phyloP scores from a whole-genome alignment of 1,140 invertebrate genomes.

The Megalopta genalis region DNA sequence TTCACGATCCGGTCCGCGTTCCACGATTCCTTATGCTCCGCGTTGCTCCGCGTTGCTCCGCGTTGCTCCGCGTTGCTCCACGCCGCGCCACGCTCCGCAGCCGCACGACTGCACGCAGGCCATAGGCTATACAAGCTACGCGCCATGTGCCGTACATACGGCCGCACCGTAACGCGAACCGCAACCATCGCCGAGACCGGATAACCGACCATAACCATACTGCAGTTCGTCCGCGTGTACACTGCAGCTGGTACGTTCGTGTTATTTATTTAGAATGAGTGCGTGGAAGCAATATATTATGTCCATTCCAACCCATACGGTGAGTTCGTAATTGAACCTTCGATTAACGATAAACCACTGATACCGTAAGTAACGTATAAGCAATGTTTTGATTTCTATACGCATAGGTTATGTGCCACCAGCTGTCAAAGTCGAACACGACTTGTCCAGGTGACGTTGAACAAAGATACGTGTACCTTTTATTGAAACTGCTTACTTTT shows the following conservation, averaged over 20 bases:
- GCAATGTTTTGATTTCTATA: neutral
- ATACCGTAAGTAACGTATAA: neutral
- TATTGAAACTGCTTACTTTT: conserved; percentile 44
- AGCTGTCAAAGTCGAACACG: neutral
- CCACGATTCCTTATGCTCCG: no score
- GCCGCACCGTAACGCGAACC: no score
- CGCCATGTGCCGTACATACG: no score
- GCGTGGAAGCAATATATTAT: conserved; percentile 73
- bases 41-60: no score
- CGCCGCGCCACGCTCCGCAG: no score
- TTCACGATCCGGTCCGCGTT: no score
- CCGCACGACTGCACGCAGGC: no score
- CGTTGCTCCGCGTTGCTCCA: no score
- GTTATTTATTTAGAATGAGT: conserved; percentile 61
- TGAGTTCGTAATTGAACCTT: conserved; percentile 61
- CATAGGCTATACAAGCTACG: no score
- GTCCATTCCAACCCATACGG: conserved; percentile 83
- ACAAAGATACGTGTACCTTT: neutral
- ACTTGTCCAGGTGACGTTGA: neutral
- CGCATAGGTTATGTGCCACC: conserved; percentile 31
- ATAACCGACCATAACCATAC: neutral
- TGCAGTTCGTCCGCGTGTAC: neutral
- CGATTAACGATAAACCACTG: neutral
- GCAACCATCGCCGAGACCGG: no score
- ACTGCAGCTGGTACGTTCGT: neutral